Percentiles rank a stretch among this genome's conserved stretches.
Evolutionary conservation across 2,888 invertebrate genomes (phyloP).

Genomic region (Harpalus rufipes): DNA sequence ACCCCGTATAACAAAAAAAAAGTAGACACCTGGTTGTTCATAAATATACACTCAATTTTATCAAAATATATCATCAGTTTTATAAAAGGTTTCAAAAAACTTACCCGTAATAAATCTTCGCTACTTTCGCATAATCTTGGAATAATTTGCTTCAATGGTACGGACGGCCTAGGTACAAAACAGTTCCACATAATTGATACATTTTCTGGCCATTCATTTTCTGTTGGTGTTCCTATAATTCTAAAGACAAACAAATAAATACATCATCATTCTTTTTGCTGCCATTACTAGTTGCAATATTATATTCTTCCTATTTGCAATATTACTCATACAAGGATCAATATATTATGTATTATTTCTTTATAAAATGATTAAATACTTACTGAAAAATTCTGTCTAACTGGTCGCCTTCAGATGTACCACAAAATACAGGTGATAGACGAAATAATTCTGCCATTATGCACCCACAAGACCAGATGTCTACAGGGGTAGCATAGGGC

Average conservation of each 20-base stretch:
- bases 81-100: slow-evolving; percentile 68
- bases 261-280: too few relatives aligned
- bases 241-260: slow-evolving; percentile 77
- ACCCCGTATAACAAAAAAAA: too few relatives aligned
- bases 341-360: neutral
- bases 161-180: slow-evolving; percentile 85
- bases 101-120: slow-evolving; percentile 85
- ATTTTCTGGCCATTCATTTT: slow-evolving; percentile 91
- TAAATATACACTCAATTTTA: too few relatives aligned
- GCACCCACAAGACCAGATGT: slow-evolving; percentile 98
- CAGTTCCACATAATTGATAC: slow-evolving; percentile 89
- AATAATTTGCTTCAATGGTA: slow-evolving; percentile 84
- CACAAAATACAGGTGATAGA: slow-evolving; percentile 90
- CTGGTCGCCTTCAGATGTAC: slow-evolving; percentile 94
- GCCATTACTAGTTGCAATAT: too few relatives aligned
- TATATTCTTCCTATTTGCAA: too few relatives aligned
- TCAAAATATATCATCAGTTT: neutral
- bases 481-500: slow-evolving; percentile 94
- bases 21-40: too few relatives aligned
- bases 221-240: slow-evolving; percentile 90
- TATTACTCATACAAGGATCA: too few relatives aligned
- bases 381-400: slow-evolving; percentile 93
- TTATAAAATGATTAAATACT: slow-evolving; percentile 70
- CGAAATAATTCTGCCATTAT: slow-evolving; percentile 95
- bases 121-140: slow-evolving; percentile 87